Evolutionary conservation across 2,113 vertebrate genomes (phyloP), one percentile per base, ranked within the genome.

Genomic region (Puntigrus tetrazona): DNA sequence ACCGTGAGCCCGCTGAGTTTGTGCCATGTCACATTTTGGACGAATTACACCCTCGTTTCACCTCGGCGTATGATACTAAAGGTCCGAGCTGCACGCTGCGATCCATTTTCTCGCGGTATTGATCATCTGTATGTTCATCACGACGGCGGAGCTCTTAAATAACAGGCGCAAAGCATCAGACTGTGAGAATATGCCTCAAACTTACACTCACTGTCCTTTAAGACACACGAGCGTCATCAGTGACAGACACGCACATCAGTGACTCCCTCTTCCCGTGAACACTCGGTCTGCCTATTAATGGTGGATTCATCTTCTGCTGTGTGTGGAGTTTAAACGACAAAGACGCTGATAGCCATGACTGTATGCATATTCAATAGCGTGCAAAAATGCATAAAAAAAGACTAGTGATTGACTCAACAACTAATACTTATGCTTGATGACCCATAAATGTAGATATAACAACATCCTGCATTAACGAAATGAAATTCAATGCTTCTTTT

Each of bases 141-240:
- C 41, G 78, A 45, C 3, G 25, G 13, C 59, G 16, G 27, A 31
- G 27, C 43, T 75, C 16, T 50, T 80, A 63, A 80, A 80, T 65
- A 45, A 80, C 59, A 43, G 41, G 8, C n/a, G 59, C n/a, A 65
- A 80, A 27, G 57, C 57, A 59, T 59, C 22, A 27, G 78, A 80
- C 41, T n/a, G 20, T 7, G 43, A 67, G 45, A 69, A 31, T 69
- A 43, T 82, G 57, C 45, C 31, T 70, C 80, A 55, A 70, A 82
- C 45, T 82, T 55, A 72, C 65, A n/a, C 31, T 70, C 65, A 25
- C 11, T 45, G 43, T 69, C 18, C 29, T 81, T 81, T 81, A 81
- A 69, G 79, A 81, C 63, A 81, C 61, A 63, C 13, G 10, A 29
- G 41, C 59, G 78, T 80, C 78, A 80, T 65, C 38, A 65, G 59